Evolutionary conservation across 2,113 vertebrate species (phyloP).

Genomic region (Macrotis lagotis): DNA sequence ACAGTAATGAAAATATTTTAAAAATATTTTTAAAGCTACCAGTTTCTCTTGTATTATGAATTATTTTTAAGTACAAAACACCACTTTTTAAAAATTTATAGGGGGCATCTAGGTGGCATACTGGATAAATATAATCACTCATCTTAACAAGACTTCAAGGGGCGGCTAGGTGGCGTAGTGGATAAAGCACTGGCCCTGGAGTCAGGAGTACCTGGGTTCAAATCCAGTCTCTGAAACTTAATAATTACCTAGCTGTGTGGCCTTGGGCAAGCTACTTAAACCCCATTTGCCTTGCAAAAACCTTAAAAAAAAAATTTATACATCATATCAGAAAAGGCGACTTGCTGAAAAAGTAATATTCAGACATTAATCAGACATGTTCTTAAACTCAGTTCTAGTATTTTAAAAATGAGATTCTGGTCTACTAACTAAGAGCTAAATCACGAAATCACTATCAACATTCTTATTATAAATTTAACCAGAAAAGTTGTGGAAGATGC

Average conservation of each 20-base stretch:
- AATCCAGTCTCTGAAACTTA: too few relatives aligned
- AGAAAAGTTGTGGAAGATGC: not conserved
- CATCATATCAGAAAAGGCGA: not conserved
- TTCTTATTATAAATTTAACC: not conserved
- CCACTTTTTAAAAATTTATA: not conserved
- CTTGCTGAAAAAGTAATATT: not conserved
- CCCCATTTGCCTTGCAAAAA: too few relatives aligned
- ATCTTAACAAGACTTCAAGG: too few relatives aligned
- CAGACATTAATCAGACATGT: not conserved
- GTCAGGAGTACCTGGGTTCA: too few relatives aligned
- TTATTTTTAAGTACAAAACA: not conserved
- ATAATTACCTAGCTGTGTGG: too few relatives aligned
- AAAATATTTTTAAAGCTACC: not conserved
- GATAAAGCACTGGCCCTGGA: too few relatives aligned
- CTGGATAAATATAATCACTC: too few relatives aligned
- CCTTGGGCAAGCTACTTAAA: too few relatives aligned
- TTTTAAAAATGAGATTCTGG: not conserved
- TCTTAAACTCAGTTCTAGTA: not conserved
- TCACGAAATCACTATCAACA: not conserved
- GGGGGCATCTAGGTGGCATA: too few relatives aligned
- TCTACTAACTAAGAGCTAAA: not conserved
- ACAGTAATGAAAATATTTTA: not conserved
- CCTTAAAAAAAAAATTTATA: too few relatives aligned
- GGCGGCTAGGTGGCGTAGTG: too few relatives aligned
- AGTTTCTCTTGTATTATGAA: not conserved